Evolutionary conservation across 2,113 vertebrate species (phyloP).

Genomic region (Eptatretus burgeri): DNA sequence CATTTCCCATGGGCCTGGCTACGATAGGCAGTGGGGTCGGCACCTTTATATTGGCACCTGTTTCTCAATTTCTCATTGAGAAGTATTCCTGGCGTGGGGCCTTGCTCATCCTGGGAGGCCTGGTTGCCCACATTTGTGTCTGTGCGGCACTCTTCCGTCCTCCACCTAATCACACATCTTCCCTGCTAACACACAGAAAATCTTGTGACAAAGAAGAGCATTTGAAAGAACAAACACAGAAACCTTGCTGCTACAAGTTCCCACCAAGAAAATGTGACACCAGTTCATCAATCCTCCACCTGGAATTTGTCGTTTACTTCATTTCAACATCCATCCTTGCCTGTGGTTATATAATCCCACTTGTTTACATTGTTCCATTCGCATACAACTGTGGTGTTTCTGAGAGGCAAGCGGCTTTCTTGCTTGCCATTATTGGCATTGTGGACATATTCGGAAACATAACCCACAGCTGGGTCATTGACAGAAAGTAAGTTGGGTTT

Average conservation of each 20-base stretch:
- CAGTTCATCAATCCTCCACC: no score
- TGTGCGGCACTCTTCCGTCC: slow-evolving; percentile 27
- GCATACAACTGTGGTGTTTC: slow-evolving; percentile 38
- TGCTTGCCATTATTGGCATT: slow-evolving; percentile 71
- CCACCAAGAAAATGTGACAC: no score
- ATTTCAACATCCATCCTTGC: slow-evolving; percentile 53
- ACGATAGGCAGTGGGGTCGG: slow-evolving; percentile 75
- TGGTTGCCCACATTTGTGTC: slow-evolving; percentile 23
- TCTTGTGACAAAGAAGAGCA: no score
- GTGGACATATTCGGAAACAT: slow-evolving; percentile 59
- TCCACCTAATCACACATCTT: slow-evolving; percentile 8
- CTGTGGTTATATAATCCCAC: slow-evolving; percentile 55
- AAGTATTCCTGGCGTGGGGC: slow-evolving; percentile 27
- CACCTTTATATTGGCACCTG: slow-evolving; percentile 58
- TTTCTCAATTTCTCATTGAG: slow-evolving; percentile 33
- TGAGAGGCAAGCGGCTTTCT: slow-evolving; percentile 45
- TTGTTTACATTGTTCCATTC: slow-evolving; percentile 70
- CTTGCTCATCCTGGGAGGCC: slow-evolving; percentile 21
- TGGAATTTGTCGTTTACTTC: no score
- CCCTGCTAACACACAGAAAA: no score
- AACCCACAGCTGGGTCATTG: slow-evolving; percentile 74
- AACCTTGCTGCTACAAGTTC: no score
- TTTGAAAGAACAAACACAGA: no score
- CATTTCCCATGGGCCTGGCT: slow-evolving; percentile 64
- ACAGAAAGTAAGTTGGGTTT: slow-evolving; percentile 35